Conservation (phyloP, 1,140 invertebrate species). For the Atopsyche davidsoni region DNA sequence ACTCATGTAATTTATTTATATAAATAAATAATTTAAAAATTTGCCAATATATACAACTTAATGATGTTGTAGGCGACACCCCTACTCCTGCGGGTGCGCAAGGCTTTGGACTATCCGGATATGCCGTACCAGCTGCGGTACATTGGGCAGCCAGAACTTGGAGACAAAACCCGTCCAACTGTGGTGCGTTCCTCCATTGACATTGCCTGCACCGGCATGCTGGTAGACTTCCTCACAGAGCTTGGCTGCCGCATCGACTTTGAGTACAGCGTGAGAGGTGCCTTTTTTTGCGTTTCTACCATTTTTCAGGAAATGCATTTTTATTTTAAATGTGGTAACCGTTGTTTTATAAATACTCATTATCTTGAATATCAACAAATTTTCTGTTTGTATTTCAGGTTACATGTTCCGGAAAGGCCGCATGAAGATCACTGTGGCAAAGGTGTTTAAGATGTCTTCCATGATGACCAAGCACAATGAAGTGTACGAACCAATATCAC, state of each 20-base stretch:
- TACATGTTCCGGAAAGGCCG: slow-evolving; percentile 94
- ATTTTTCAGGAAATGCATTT: no score
- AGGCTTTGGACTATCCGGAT: slow-evolving; percentile 69
- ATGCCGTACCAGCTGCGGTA: slow-evolving; percentile 85
- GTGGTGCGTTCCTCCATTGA: slow-evolving; percentile 87
- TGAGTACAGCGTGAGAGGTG: slow-evolving; percentile 85
- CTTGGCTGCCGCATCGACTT: slow-evolving; percentile 86
- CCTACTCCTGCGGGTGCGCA: slow-evolving; percentile 65
- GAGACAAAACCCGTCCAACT: slow-evolving; percentile 83
- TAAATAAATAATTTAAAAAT: no score
- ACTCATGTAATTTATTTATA: no score
- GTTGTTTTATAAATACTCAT: neutral
- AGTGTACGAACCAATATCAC: slow-evolving; percentile 76
- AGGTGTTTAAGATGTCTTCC: slow-evolving; percentile 79
- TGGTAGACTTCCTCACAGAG: slow-evolving; percentile 88
- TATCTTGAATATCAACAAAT: neutral
- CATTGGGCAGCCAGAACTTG: slow-evolving; percentile 82
- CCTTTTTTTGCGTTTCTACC: slow-evolving; percentile 13
- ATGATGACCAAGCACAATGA: slow-evolving; percentile 63
- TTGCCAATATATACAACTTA: no score
- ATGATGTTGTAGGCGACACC: no score
- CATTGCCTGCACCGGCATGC: slow-evolving; percentile 81
- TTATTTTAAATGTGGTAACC: no score
- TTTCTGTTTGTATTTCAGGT: slow-evolving; percentile 42
- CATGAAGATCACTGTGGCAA: slow-evolving; percentile 95